Evolutionary conservation across 2,888 invertebrate genomes (phyloP).

Genomic region (Drosophila bunnanda): DNA sequence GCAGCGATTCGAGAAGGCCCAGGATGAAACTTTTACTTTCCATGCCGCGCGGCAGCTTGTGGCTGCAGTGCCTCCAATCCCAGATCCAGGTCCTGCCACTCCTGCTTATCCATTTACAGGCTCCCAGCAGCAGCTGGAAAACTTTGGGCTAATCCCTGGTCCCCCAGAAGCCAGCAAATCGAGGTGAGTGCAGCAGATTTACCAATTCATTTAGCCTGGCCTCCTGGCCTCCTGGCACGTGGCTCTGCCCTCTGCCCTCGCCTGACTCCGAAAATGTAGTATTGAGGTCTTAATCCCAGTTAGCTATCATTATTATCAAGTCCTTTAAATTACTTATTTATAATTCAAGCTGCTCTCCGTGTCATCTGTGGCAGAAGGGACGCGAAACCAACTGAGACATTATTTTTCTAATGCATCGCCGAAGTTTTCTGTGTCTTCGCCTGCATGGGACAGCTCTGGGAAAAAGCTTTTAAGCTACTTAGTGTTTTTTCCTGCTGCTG

Average conservation of each 20-base stretch:
- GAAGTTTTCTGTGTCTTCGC: slow-evolving; percentile 5
- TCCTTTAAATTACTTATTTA: not conserved
- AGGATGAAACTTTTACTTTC: slow-evolving; percentile 67
- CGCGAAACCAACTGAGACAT: slow-evolving; percentile 3
- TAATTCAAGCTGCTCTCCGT: not conserved
- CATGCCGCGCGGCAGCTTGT: slow-evolving; percentile 14
- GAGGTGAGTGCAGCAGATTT: slow-evolving; percentile 13
- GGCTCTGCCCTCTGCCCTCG: not conserved
- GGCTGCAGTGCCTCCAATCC: slow-evolving; percentile 7
- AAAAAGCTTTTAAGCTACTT: slow-evolving; percentile 50
- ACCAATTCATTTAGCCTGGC: slow-evolving; percentile 6
- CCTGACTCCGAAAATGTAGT: too few relatives aligned
- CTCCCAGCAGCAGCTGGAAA: slow-evolving; percentile 19
- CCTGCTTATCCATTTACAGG: slow-evolving; percentile 15
- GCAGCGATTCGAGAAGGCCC: slow-evolving; percentile 21
- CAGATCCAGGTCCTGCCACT: not conserved
- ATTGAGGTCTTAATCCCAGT: not conserved
- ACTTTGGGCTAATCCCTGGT: slow-evolving; percentile 14
- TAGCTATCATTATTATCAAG: not conserved
- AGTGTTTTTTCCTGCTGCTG: not conserved
- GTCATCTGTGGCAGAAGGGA: not conserved
- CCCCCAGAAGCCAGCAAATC: not conserved
- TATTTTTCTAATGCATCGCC: slow-evolving; percentile 24
- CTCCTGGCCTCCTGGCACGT: not conserved
- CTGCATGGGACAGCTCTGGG: slow-evolving; percentile 19